Base-by-base conservation (phyloP, 2,797 vertebrate species). In the Rhodeus uyekii region DNA sequence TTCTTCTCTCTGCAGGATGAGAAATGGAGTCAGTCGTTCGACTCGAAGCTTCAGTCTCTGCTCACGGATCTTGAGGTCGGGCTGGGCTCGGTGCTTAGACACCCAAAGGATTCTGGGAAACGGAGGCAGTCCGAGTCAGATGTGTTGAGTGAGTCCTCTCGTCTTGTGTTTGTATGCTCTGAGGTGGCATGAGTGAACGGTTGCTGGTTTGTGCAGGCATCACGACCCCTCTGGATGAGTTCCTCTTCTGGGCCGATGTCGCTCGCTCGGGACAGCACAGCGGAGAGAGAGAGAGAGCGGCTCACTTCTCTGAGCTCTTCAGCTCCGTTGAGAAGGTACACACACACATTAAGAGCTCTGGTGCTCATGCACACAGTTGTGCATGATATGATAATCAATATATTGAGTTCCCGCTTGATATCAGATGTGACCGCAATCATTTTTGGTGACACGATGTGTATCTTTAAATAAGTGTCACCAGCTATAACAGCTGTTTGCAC, bases 191-290 rank as follows among this genome's bases (percentile, higher is more conserved):
- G n/a, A n/a, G n/a, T n/a, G n/a, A n/a, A n/a, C n/a, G n/a, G n/a
- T n/a, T n/a, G 19, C 53, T 60, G 8, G 9, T 72, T 68, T 81
- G 69, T 84, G 50, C 87, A 99, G 98, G 96, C 87, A 96, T 99
- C 89, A 91, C 98, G 85, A 96, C 94, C 64, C 97, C 97, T 50
- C 91, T 55, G 90, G 98, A 99, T 95, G 98, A 99, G 88, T 98
- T 99, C 91, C 95, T 96, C 89, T 99, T 96, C 92, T 99, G 98
- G 98, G 87, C 84, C 60, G 96, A 99, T 78, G 91, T 96, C 83
- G 90, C 93, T 84, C 92, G 77, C 80, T 94, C 88, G 90, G 96
- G 93, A 82, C 94, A 90, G 91, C 96, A 95, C 87, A 94, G 91
- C 72, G 94, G 84, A 61, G 90, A 80, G 86, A 96, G 92, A 93